These are phyloP conservation scores for Scortum barcoo DNA, from an alignment of 2,113 vertebrate genomes.

Conservation along the genomic window DNA sequence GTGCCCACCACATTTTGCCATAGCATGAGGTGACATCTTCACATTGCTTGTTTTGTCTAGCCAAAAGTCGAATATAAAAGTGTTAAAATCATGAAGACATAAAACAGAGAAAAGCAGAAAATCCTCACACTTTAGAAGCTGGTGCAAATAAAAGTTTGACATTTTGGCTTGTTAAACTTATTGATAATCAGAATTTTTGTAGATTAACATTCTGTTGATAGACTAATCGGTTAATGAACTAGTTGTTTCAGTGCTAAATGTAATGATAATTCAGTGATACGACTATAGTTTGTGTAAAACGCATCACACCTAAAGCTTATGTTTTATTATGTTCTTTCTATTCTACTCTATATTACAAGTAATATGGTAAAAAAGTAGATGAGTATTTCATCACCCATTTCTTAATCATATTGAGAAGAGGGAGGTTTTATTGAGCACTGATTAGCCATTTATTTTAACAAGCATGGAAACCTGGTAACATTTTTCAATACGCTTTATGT, in stretches of 20 bases:
- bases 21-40: not conserved
- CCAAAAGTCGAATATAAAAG: not conserved
- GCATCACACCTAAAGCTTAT: not conserved
- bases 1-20: not conserved
- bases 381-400: not conserved
- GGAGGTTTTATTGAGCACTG: not conserved
- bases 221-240: not conserved
- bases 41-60: not conserved
- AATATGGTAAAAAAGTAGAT: not conserved
- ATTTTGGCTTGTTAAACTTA: not conserved
- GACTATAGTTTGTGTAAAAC: not conserved
- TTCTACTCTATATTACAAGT: too few relatives aligned
- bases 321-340: not conserved
- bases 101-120: not conserved
- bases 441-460: not conserved
- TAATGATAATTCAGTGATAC: not conserved
- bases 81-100: not conserved
- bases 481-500: not conserved
- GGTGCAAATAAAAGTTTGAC: not conserved
- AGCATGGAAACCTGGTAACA: not conserved
- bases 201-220: not conserved
- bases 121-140: not conserved
- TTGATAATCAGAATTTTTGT: not conserved
- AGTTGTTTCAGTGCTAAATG: not conserved
- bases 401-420: not conserved